phyloP scores from a whole-genome alignment of 2,113 vertebrate species.

The Hypomesus transpacificus region DNA sequence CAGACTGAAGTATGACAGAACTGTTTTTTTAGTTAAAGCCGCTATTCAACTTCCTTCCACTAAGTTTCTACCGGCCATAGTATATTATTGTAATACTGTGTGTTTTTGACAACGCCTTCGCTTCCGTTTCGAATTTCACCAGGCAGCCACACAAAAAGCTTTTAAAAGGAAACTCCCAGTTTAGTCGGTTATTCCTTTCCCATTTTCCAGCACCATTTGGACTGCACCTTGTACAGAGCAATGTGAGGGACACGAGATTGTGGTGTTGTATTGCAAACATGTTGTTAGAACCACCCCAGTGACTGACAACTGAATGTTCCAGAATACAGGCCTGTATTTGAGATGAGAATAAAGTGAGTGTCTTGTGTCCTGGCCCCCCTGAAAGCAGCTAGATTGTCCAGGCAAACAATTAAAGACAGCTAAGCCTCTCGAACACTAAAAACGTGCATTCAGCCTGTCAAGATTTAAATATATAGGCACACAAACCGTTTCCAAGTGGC shows the following conservation, averaged over 20 bases:
- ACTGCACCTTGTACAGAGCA: no score
- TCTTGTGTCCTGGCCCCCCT: constrained; percentile 5
- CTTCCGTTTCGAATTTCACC: not conserved
- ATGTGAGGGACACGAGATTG: not conserved
- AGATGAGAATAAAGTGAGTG: constrained; percentile 7
- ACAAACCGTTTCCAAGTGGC: not conserved
- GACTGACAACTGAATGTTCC: constrained; percentile 23
- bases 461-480: not conserved
- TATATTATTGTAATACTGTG: constrained; percentile 31
- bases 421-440: not conserved
- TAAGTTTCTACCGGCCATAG: not conserved
- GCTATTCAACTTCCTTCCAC: constrained; percentile 14
- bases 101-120: not conserved
- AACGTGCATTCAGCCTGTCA: not conserved
- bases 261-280: not conserved
- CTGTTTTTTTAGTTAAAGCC: not conserved
- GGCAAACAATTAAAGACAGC: constrained; percentile 14
- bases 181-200: constrained; percentile 8
- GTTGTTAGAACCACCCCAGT: constrained; percentile 4
- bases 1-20: no score
- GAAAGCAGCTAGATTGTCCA: constrained; percentile 13
- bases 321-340: constrained; percentile 19
- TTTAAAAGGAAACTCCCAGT: constrained; percentile 14
- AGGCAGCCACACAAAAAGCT: not conserved
- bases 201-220: no score